Evolutionary conservation across 2,888 invertebrate genomes (phyloP).

Genomic region (Phoronis australis): DNA sequence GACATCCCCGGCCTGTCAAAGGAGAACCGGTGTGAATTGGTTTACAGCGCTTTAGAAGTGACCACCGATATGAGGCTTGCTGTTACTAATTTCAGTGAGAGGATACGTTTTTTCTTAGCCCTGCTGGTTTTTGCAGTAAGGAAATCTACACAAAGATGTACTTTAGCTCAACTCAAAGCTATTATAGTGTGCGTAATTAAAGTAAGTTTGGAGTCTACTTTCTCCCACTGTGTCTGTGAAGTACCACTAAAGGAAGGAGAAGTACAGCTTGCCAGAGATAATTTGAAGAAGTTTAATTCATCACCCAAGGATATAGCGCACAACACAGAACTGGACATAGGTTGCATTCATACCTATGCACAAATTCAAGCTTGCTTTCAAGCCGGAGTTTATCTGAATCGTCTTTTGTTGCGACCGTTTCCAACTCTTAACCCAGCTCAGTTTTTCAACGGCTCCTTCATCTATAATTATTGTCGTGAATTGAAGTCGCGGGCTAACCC

Average conservation of each 20-base stretch:
- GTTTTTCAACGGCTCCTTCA: conserved; percentile 37
- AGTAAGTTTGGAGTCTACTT: conserved; percentile 6
- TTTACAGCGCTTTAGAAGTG: background rate
- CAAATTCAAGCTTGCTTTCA: conserved; percentile 46
- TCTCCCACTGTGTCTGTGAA: background rate
- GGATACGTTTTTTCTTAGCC: no score
- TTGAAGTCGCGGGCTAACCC: conserved; percentile 23
- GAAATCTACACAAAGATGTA: no score
- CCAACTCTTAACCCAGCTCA: conserved; percentile 18
- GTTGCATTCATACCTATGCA: conserved; percentile 37
- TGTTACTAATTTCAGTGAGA: no score
- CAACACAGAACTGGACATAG: conserved; percentile 19
- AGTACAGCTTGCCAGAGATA: background rate
- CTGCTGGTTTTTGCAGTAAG: no score
- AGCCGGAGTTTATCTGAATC: conserved; percentile 35
- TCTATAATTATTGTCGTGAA: conserved; percentile 35
- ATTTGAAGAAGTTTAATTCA: conserved; percentile 19
- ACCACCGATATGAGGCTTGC: background rate
- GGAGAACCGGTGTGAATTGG: conserved; percentile 4
- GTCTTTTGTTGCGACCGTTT: conserved; percentile 33
- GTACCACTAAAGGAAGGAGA: conserved; percentile 4
- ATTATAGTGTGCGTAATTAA: conserved; percentile 17
- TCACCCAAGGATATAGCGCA: conserved; percentile 16
- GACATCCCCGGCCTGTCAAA: conserved; percentile 8
- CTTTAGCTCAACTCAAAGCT: conserved; percentile 19